Conservation (phyloP, 2,113 vertebrate species). For the Sisor rabdophorus region DNA sequence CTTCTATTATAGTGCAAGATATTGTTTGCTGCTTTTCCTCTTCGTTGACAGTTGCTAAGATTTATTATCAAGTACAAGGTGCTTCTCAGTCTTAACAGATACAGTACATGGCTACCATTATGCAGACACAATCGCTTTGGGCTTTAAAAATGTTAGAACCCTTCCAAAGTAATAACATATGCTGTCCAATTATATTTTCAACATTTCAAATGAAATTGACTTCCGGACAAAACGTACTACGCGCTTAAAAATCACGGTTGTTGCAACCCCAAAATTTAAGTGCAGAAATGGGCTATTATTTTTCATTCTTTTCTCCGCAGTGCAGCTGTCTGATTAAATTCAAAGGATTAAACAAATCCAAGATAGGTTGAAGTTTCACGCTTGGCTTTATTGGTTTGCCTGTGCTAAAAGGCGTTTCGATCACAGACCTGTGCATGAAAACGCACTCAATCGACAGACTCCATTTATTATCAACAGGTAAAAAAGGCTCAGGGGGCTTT, state of each 20-base stretch:
- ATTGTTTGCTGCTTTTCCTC: background rate
- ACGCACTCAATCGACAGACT: no score
- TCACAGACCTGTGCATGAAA: no score
- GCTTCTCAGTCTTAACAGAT: slow-evolving; percentile 19
- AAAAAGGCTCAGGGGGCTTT: no score
- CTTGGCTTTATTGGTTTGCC: no score
- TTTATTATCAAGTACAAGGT: slow-evolving; percentile 18
- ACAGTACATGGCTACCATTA: background rate
- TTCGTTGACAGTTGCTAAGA: background rate
- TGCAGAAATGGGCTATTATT: background rate
- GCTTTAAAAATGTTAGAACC: slow-evolving; percentile 1
- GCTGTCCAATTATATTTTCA: slow-evolving; percentile 32
- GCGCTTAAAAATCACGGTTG: background rate
- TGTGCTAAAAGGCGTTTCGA: no score
- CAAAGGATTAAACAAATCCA: background rate
- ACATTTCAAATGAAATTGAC: slow-evolving; percentile 27
- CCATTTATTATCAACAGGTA: no score
- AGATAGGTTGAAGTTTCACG: background rate
- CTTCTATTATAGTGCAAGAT: slow-evolving; percentile 1
- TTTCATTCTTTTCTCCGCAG: background rate
- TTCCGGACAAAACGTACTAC: slow-evolving; percentile 9
- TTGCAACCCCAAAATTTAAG: background rate
- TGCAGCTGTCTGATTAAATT: slow-evolving; percentile 4
- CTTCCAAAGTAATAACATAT: slow-evolving; percentile 26
- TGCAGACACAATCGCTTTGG: slow-evolving; percentile 13